Percentiles rank a stretch among this genome's conserved stretches.
These are phyloP conservation scores for Amphiduros pacificus DNA, from an alignment of 2,888 invertebrate genomes.

Conservation along the genomic window DNA sequence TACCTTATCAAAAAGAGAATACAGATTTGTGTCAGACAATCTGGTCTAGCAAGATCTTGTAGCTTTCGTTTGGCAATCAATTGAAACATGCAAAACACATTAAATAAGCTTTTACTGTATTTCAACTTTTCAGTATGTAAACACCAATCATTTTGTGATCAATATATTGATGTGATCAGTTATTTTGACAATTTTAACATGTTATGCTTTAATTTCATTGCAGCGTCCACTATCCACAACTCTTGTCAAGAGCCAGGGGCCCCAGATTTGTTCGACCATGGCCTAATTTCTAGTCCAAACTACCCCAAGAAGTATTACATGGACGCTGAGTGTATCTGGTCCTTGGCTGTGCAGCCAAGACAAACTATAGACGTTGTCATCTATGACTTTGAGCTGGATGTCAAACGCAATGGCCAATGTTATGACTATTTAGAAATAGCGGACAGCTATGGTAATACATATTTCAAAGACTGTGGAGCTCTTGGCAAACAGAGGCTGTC, in stretches of 20 bases:
- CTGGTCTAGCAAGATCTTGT: no score
- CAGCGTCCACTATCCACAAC: conserved; percentile 9
- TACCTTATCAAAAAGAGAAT: no score
- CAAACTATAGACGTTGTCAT: conserved; percentile 23
- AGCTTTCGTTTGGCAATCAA: no score
- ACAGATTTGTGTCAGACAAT: no score
- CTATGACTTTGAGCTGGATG: conserved; percentile 32
- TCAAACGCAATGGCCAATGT: conserved; percentile 28
- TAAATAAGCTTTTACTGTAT: no score
- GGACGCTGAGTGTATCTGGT: conserved; percentile 29
- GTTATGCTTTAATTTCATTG: not conserved
- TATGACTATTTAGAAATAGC: conserved; percentile 26
- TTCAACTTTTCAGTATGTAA: no score
- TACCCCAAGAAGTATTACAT: conserved; percentile 32
- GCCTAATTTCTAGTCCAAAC: conserved; percentile 31
- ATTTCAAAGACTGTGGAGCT: conserved; percentile 31
- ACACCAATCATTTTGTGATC: no score
- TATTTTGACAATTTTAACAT: not conserved
- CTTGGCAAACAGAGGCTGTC: conserved; percentile 26
- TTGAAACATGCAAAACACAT: no score
- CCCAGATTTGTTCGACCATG: conserved; percentile 17
- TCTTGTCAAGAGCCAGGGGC: conserved; percentile 8
- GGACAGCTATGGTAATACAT: conserved; percentile 8
- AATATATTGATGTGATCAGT: not conserved
- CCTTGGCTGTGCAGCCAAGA: conserved; percentile 23